Base-by-base conservation (phyloP, 2,888 invertebrate genomes). In the Colostygia pectinataria region DNA sequence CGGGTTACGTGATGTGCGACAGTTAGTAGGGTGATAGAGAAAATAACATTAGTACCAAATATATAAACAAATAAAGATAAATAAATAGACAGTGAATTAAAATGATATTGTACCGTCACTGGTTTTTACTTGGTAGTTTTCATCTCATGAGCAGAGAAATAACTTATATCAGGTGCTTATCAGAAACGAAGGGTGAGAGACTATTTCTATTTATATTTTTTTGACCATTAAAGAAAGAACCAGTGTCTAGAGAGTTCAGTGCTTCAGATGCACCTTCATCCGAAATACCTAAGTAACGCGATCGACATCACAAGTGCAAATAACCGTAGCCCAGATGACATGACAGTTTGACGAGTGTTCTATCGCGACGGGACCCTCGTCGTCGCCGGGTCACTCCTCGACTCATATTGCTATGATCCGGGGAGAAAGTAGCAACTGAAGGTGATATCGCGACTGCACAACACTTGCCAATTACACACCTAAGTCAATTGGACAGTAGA, bases 21-120 rank as follows among this genome's bases (percentile, higher is more conserved):
- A 58, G 78, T 84, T 83, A 83, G 72, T 71, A 69, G 6, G 29
- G 70, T 74, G 79, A 75, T 69, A 70, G 72, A 79, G 63, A 79
- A 68, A 76, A 65, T 75, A 66, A 77, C 71, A 72, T 74, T 68
- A 80, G 77, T 65, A 71, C 55, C 69, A 57, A 55, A 70, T 66
- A 76, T 59, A 70, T 74, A 76, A 60, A 71, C 69, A 73, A 44
- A 68, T 53, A 57, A 57, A 55, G 38, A 43, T 53, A 56, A 34
- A 64, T 62, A 65, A 41, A 61, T 57, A 66, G 18, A 25, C 34
- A 50, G 33, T 74, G 74, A 61, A 70, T 64, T 62, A 65, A 36
- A 40, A 57, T 62, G 69, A 70, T 65, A 49, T 64, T 59, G 61
- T 71, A 82, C 80, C 82, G 80, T 82, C 51, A 36, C 43, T n/a